phyloP scores from a whole-genome alignment of 2,888 invertebrate genomes.

The Dexiosoma caninum region DNA sequence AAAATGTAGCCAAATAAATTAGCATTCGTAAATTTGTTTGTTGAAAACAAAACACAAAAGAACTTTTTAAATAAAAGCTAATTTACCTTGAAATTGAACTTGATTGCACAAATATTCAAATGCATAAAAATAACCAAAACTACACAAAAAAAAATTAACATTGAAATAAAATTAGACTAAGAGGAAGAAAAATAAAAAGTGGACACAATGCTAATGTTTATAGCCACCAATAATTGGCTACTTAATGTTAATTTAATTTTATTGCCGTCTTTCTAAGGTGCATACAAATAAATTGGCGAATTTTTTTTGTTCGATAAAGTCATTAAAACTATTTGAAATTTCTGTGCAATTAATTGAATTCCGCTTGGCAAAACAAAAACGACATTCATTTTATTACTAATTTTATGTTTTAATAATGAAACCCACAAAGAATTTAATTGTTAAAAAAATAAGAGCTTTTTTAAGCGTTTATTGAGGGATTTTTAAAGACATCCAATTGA shows the following conservation, averaged over 20 bases:
- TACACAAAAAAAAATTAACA: neutral
- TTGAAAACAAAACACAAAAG: neutral
- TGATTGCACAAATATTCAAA: constrained; percentile 32
- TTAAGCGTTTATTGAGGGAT: neutral
- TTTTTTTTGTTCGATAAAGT: neutral
- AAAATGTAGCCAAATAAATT: neutral
- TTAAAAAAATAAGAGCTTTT: too few species aligned
- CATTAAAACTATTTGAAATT: neutral
- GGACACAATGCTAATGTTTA: neutral
- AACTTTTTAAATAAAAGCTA: neutral
- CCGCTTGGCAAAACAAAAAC: neutral
- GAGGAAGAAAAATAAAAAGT: too few species aligned
- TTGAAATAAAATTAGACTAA: neutral
- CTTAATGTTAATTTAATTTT: constrained; percentile 9
- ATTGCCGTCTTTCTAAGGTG: neutral
- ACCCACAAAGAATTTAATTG: too few species aligned
- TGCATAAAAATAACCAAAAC: constrained; percentile 7
- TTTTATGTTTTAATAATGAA: neutral
- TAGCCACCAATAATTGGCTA: constrained; percentile 18
- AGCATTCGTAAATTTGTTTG: neutral
- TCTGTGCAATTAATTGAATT: neutral
- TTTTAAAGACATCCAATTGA: too few species aligned
- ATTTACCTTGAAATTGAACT: constrained; percentile 58
- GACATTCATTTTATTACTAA: neutral
- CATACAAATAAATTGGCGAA: neutral